phyloP scores from a whole-genome alignment of 2,888 invertebrate genomes.

The Lottia gigantea region DNA sequence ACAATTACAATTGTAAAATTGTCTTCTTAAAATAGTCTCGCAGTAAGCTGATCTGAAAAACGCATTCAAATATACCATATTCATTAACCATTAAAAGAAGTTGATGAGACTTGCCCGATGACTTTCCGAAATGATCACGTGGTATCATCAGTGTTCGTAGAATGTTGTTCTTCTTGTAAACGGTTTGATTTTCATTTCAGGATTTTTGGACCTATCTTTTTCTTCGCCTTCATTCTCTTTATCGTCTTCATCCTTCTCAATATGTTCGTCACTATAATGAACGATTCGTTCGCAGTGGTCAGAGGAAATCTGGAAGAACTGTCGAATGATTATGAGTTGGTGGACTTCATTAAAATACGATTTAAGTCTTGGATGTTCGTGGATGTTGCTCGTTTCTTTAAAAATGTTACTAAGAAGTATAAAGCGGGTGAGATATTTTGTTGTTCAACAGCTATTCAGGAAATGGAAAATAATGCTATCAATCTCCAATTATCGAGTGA shows the following conservation, averaged over 20 bases:
- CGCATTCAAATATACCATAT: too few relatives aligned
- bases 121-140: too few relatives aligned
- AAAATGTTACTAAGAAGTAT: constrained; percentile 38
- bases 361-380: constrained; percentile 53
- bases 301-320: constrained; percentile 54
- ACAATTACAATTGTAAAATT: too few relatives aligned
- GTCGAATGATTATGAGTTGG: constrained; percentile 64
- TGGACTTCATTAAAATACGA: constrained; percentile 55
- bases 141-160: too few relatives aligned
- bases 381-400: constrained; percentile 33
- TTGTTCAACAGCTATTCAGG: too few relatives aligned
- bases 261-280: constrained; percentile 65
- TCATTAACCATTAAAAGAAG: too few relatives aligned
- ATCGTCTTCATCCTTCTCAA: constrained; percentile 63
- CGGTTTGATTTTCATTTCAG: neutral
- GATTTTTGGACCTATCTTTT: constrained; percentile 57
- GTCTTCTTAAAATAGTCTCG: too few relatives aligned
- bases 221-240: constrained; percentile 57
- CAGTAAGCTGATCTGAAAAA: too few relatives aligned
- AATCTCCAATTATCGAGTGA: too few relatives aligned
- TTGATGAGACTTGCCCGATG: too few relatives aligned
- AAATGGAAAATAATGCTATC: too few relatives aligned
- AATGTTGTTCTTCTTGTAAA: too few relatives aligned
- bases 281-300: constrained; percentile 61
- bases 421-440: constrained; percentile 30